phyloP scores from a whole-genome alignment of 2,113 vertebrate genomes.

The Glaucidium brasilianum region DNA sequence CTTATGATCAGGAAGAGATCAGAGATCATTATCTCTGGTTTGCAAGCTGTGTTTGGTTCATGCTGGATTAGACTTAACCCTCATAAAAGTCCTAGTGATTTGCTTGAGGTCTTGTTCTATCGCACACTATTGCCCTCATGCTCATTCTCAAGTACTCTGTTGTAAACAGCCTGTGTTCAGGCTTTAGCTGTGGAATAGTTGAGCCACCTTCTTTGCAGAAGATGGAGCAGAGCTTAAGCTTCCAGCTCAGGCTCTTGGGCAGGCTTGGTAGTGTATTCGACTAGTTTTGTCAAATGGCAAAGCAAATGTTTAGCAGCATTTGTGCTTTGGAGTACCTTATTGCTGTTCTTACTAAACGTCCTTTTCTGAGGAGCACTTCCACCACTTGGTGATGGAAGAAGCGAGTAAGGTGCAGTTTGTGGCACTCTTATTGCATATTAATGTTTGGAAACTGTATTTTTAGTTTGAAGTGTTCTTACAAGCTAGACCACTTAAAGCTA shows the following conservation, averaged over 20 bases:
- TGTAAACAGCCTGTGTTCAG: background rate
- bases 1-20: background rate
- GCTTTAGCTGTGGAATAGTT: background rate
- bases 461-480: background rate
- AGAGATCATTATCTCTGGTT: background rate
- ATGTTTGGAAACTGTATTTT: accelerated
- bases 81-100: background rate
- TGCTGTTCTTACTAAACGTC: background rate
- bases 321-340: background rate
- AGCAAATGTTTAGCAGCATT: background rate
- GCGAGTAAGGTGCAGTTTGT: background rate
- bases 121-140: background rate
- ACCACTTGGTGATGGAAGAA: background rate
- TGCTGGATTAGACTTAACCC: background rate
- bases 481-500: background rate
- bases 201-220: background rate
- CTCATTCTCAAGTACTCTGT: background rate
- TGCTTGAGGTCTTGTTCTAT: background rate
- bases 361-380: background rate
- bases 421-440: background rate
- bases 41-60: background rate
- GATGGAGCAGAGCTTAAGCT: background rate
- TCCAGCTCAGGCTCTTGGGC: background rate
- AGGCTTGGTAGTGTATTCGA: background rate
- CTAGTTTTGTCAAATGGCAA: background rate